phyloP scores from a whole-genome alignment of 2,888 invertebrate species.

The Amitus sp. region DNA sequence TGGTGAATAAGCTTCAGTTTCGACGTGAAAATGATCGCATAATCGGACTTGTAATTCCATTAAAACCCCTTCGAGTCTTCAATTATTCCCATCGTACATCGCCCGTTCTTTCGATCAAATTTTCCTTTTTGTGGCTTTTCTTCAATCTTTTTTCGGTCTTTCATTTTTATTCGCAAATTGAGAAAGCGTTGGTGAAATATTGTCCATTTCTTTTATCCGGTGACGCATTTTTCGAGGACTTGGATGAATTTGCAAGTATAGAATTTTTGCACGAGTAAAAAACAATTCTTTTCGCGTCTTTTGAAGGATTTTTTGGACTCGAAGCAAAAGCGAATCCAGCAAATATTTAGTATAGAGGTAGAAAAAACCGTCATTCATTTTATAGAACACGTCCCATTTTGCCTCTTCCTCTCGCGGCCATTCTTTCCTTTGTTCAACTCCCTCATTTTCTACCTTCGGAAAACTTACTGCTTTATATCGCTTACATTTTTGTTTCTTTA shows the following conservation, averaged over 20 bases:
- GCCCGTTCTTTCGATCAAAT: background rate
- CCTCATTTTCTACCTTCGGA: background rate
- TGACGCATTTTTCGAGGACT: too few species aligned
- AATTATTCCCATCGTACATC: background rate
- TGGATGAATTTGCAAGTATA: too few species aligned
- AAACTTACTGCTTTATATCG: slow-evolving; percentile 2
- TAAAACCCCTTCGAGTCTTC: background rate
- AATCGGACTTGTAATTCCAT: background rate
- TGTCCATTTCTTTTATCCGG: background rate
- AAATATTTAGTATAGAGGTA: background rate
- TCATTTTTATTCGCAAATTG: too few species aligned
- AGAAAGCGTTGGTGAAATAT: background rate
- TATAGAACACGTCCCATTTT: background rate
- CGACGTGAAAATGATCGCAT: background rate
- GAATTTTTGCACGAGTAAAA: too few species aligned
- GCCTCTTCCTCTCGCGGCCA: background rate
- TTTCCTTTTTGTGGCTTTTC: background rate
- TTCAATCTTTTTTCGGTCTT: background rate
- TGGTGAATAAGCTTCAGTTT: background rate
- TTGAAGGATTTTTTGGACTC: background rate
- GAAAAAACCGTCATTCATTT: background rate
- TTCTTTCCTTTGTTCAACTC: slow-evolving; percentile 1
- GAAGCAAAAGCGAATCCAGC: background rate
- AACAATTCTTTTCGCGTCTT: too few species aligned
- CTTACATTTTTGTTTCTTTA: background rate